Percentiles rank a stretch among this genome's conserved stretches.
Evolutionary conservation across 2,797 vertebrate genomes (phyloP).

Genomic region (Kryptolebias ocellatus): DNA sequence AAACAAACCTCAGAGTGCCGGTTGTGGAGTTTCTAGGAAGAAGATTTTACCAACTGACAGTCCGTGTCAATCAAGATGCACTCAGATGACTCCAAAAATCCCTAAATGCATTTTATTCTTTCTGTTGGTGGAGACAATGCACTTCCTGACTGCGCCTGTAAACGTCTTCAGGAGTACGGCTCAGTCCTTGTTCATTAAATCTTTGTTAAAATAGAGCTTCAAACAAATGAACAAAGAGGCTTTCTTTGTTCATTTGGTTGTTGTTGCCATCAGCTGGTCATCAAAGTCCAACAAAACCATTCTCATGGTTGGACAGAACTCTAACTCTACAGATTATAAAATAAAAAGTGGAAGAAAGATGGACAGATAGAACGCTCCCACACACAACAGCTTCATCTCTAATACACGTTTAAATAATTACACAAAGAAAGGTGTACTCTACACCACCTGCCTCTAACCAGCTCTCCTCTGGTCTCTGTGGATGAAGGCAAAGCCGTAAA

Average conservation of each 20-base stretch:
- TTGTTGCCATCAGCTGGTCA: too few species aligned
- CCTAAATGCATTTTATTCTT: slow-evolving; percentile 44
- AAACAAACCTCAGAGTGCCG: slow-evolving; percentile 25
- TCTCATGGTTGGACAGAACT: slow-evolving; percentile 15
- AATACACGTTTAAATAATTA: slow-evolving; percentile 32
- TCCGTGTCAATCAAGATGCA: slow-evolving; percentile 53
- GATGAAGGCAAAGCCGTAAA: slow-evolving; percentile 47
- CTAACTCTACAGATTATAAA: slow-evolving; percentile 14
- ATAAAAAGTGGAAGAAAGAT: slow-evolving; percentile 8
- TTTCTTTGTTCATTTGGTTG: too few species aligned
- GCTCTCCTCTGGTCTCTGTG: slow-evolving; percentile 18
- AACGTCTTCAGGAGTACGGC: background rate
- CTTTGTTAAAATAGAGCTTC: background rate
- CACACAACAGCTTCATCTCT: slow-evolving; percentile 60
- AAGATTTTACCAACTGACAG: slow-evolving; percentile 52
- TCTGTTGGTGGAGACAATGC: background rate
- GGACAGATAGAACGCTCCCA: slow-evolving; percentile 17
- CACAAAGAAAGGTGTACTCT: background rate
- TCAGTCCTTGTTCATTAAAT: background rate
- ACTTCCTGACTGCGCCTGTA: background rate
- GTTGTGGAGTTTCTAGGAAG: slow-evolving; percentile 31
- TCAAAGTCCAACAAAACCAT: too few species aligned
- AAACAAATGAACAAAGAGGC: too few species aligned
- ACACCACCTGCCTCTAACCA: slow-evolving; percentile 47
- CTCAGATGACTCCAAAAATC: slow-evolving; percentile 45